Evolutionary conservation across 2,113 vertebrate species (phyloP), one percentile per base, ranked within the genome.

Genomic region (Dolichotis patagonum): DNA sequence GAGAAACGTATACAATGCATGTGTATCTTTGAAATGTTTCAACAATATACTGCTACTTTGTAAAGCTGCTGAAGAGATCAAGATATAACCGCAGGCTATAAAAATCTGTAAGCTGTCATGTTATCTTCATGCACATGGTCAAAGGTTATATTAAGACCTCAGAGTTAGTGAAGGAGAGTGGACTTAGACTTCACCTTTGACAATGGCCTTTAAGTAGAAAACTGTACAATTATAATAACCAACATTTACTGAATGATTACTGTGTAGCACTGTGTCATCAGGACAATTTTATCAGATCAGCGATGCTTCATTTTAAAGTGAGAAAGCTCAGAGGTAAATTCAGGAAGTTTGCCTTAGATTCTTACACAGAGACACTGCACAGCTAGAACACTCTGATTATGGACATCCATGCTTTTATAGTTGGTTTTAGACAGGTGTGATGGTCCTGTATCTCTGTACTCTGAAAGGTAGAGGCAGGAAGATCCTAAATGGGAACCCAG

Each of bases 31-130:
- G 58, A 91, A 95, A 94, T 80, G 73, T 93, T 60, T 95, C 46
- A 95, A 85, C 52, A 94, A 75, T 95, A 78, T 24, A 67, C 49
- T 58, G 69, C 84, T 95, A 93, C 80, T 91, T 97, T 96, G 17
- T 95, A 85, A 95, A 90, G 38, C 54, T 93, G 60, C 56, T 82
- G 82, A 94, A 89, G 52, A 94, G 62, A 95, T 96, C 43, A 89
- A 95, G 38, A 60, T 91, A 54, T 54, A 91, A 93, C 62, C 41
- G 80, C 2, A 87, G 54, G 43, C 58, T 90, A 93, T 26, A 38
- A 93, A 96, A 95, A 94, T 67, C n/a, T 82, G 52, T 35, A 67
- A 67, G 60, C 8, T 32, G 56, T 88, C 13, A 81, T 56, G 35
- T 28, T 86, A 71, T 46, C 85, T 49, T 92, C 75, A 94, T 62